Evolutionary conservation across 2,888 invertebrate genomes (phyloP).

Genomic region (Ormia ochracea): DNA sequence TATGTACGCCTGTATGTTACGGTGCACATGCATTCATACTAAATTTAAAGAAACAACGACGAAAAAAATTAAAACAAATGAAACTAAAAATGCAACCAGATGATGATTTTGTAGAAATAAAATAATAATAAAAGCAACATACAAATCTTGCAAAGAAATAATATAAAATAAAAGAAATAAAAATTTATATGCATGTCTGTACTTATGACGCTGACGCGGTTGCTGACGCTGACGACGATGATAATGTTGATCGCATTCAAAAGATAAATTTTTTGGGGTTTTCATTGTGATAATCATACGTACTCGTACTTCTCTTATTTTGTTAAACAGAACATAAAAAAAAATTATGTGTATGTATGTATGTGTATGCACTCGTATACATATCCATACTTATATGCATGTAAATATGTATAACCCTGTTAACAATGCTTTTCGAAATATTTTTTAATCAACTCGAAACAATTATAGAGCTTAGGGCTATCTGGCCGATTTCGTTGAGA

Average conservation of each 20-base stretch:
- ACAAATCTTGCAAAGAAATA: constrained; percentile 46
- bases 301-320: constrained; percentile 48
- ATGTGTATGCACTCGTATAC: too few relatives aligned
- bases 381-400: too few relatives aligned
- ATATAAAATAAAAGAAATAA: neutral
- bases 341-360: too few relatives aligned
- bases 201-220: constrained; percentile 41
- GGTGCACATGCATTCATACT: neutral
- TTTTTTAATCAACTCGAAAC: constrained; percentile 63
- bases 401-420: constrained; percentile 59
- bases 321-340: constrained; percentile 14
- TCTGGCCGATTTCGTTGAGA: constrained; percentile 22
- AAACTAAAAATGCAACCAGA: constrained; percentile 60
- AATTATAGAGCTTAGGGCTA: constrained; percentile 68
- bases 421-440: constrained; percentile 67
- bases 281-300: constrained; percentile 54
- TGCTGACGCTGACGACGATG: constrained; percentile 38
- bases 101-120: constrained; percentile 52
- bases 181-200: constrained; percentile 37
- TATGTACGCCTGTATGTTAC: neutral
- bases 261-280: constrained; percentile 47
- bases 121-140: constrained; percentile 33
- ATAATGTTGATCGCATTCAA: constrained; percentile 62
- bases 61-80: constrained; percentile 44
- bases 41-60: constrained; percentile 17